Evolutionary conservation across 2,113 vertebrate genomes (phyloP).

Genomic region (Corythaeola cristata): DNA sequence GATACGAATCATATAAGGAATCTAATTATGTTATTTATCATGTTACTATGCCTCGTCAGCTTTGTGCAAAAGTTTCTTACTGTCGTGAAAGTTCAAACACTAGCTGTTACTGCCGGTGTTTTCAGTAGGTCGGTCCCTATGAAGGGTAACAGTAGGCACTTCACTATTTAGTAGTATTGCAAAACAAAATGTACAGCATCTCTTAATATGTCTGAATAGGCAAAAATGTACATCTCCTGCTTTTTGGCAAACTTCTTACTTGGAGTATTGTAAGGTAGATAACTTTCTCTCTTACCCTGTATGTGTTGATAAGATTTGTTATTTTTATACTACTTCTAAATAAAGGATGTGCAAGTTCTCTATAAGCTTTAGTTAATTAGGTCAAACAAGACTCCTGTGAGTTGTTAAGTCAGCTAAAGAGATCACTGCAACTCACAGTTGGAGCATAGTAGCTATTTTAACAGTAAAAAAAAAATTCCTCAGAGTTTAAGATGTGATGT

Average conservation of each 20-base stretch:
- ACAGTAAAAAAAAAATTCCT: conserved; percentile 24
- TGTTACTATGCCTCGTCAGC: background rate
- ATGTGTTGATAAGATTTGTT: conserved; percentile 33
- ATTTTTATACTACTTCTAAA: conserved; percentile 54
- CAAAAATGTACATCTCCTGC: background rate
- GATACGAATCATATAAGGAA: background rate
- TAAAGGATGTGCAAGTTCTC: conserved; percentile 39
- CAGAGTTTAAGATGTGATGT: conserved; percentile 33
- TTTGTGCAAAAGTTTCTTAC: background rate
- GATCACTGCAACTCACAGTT: conserved; percentile 27
- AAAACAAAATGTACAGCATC: background rate
- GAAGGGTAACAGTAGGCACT: background rate
- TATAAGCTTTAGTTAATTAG: conserved; percentile 56
- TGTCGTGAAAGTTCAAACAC: background rate
- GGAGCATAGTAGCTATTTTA: conserved; percentile 56
- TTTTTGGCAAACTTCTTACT: background rate
- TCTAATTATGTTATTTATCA: conserved; percentile 21
- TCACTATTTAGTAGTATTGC: background rate
- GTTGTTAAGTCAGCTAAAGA: conserved; percentile 57
- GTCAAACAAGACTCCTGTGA: conserved; percentile 57
- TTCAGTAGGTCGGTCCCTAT: background rate
- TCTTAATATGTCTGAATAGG: background rate
- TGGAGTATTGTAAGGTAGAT: background rate
- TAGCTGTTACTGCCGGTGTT: background rate
- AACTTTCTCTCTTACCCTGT: conserved; percentile 4